Conservation (phyloP, 1,140 invertebrate species). For the Anoplophora glabripennis region DNA sequence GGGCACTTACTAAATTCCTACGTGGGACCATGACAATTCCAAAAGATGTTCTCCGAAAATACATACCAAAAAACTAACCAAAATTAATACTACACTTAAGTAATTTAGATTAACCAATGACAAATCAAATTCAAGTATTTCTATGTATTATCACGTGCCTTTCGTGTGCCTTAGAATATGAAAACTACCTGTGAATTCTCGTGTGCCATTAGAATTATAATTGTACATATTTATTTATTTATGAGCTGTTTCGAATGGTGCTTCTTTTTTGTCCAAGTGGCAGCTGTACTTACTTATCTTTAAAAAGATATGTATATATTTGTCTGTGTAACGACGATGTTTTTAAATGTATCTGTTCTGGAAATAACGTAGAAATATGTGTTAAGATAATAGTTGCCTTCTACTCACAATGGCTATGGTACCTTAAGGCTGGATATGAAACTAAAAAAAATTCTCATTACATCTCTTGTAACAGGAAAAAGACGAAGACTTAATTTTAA, state of each 20-base stretch:
- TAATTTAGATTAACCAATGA: too few species aligned
- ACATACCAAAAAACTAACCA: constrained; percentile 6
- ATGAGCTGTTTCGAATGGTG: constrained; percentile 7
- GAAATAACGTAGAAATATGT: not conserved
- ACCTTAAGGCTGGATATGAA: not conserved
- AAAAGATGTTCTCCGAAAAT: not conserved
- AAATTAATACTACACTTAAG: not conserved
- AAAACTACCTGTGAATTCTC: constrained; percentile 5
- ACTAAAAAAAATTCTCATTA: not conserved
- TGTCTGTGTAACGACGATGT: too few species aligned
- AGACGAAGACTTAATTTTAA: too few species aligned
- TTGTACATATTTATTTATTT: constrained; percentile 9
- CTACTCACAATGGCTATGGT: too few species aligned
- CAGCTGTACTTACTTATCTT: constrained; percentile 13
- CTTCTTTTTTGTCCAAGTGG: constrained; percentile 11
- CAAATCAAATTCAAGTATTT: too few species aligned
- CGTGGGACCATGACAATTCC: constrained; percentile 19
- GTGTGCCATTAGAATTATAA: constrained; percentile 7
- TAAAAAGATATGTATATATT: constrained; percentile 5
- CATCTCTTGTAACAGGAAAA: not conserved
- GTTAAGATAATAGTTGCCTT: too few species aligned
- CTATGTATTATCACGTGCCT: too few species aligned
- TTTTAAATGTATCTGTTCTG: not conserved
- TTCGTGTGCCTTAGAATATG: too few species aligned
- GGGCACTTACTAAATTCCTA: not conserved